phyloP scores from a whole-genome alignment of 2,797 vertebrate genomes.

The Malacoctenus gilli region DNA sequence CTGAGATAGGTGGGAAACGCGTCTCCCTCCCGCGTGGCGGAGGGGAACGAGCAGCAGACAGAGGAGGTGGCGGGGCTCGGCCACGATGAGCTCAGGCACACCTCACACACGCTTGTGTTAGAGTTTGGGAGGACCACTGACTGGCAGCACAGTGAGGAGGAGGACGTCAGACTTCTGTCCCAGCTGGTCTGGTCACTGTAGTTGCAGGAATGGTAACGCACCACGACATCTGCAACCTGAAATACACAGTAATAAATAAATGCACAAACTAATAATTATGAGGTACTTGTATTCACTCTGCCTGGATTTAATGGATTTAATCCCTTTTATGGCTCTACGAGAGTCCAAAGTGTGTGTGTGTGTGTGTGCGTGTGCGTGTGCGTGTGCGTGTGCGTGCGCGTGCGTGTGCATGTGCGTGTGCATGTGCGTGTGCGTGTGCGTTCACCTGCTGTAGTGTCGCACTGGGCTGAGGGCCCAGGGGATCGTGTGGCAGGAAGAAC shows the following conservation, averaged over 20 bases:
- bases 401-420: too few relatives aligned
- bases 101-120: conserved; percentile 83
- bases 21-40: conserved; percentile 76
- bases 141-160: conserved; percentile 84
- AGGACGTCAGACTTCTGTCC: conserved; percentile 7
- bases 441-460: conserved; percentile 85
- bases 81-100: conserved; percentile 83
- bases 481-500: conserved; percentile 90
- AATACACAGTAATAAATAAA: background rate
- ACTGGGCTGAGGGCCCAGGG: conserved; percentile 79
- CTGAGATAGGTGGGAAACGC: conserved; percentile 83
- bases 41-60: conserved; percentile 74
- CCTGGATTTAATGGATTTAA: too few relatives aligned
- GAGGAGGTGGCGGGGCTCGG: conserved; percentile 46
- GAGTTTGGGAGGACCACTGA: conserved; percentile 83
- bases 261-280: too few relatives aligned
- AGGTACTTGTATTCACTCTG: too few relatives aligned
- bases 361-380: too few relatives aligned
- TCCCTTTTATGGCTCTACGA: too few relatives aligned
- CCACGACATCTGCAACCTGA: conserved; percentile 89
- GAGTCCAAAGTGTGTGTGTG: too few relatives aligned
- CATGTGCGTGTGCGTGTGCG: too few relatives aligned
- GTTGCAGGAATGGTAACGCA: conserved; percentile 91
- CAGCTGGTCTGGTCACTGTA: conserved; percentile 29
- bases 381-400: too few relatives aligned